phyloP scores from a whole-genome alignment of 2,888 invertebrate species.

The Scrobipalpa costella region DNA sequence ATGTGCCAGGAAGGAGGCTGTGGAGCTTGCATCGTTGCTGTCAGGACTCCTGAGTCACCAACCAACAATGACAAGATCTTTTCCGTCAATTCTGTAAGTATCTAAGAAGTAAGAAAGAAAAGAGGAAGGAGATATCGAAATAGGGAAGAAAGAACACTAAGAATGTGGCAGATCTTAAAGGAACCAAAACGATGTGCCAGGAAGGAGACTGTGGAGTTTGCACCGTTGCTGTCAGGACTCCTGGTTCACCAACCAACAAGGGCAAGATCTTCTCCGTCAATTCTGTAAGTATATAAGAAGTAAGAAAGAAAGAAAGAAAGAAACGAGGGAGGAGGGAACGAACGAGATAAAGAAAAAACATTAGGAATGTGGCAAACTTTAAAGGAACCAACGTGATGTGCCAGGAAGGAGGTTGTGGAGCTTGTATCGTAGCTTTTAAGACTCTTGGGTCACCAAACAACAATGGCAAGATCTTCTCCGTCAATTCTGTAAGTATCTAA shows the following conservation, averaged over 20 bases:
- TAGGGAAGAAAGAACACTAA: conserved; percentile 84
- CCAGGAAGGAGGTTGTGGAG: conserved; percentile 87
- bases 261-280: conserved; percentile 79
- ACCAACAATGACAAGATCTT: conserved; percentile 63
- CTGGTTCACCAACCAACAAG: conserved; percentile 41
- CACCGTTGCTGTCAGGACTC: conserved; percentile 75
- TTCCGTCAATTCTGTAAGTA: conserved; percentile 84
- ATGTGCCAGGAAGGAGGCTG: conserved; percentile 89
- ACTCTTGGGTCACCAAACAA: conserved; percentile 41
- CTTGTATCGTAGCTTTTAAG: conserved; percentile 82
- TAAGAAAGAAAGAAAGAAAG: no score
- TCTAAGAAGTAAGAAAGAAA: no score
- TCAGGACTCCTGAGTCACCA: conserved; percentile 45
- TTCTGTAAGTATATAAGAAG: no score
- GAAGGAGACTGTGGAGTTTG: conserved; percentile 89
- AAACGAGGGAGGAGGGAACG: no score
- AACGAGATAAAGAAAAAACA: no score
- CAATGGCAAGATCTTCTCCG: conserved; percentile 70
- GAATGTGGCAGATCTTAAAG: conserved; percentile 81
- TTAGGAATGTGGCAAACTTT: conserved; percentile 81
- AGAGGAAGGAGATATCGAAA: no score
- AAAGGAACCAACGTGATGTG: conserved; percentile 88
- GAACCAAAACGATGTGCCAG: conserved; percentile 86
- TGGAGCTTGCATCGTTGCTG: conserved; percentile 84
- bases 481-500: conserved; percentile 85